Base-by-base conservation (phyloP, 2,888 invertebrate species). In the Cantharis rufa region DNA sequence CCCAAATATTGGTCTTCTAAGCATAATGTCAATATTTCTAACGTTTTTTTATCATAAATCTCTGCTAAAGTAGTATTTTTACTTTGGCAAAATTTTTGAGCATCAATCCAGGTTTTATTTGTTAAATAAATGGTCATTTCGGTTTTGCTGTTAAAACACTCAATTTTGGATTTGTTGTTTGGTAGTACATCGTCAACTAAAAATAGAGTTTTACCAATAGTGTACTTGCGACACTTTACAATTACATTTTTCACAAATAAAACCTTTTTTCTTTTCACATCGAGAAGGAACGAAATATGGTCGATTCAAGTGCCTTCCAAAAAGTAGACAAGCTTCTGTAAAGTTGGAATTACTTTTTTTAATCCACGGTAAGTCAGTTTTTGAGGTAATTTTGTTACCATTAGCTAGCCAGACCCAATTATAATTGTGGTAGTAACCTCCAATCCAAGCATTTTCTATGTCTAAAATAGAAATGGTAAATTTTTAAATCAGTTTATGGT, bases 371-470 rank as follows among this genome's bases (percentile, higher is more conserved):
- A 5, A 21, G 5, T 5, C 21, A 21, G 21, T 5, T 21, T 21
- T 5, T 3, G 5, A 21, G 5, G 21, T 5, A 21, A 21, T 21
- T 21, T 21, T 21, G 3, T 3, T 3, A 5, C 21, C 21, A 21
- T 21, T 5, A 21, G 5, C 21, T 21, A 21, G 3, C 21, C 21
- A 21, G 4, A 21, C 5, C 21, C 21, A 21, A 5, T 21, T 21
- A 4, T 4, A 5, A 21, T 21, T 21, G 21, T 21, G 5, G 21
- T 21, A 21, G 21, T 21, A 21, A 21, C 21, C 21, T 5, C 70
- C 74, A 48, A 74, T 74, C 70, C 70, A 74, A 28, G 18, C 63
- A 64, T 70, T 74, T 63, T 63, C 64, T 2, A 32, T 69, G 4
- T n/a, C 70, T 69, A 61, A 69, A 73, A 72, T 21, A n/a, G 15